Percentiles rank a stretch among this genome's conserved stretches.
Conservation (phyloP, 2,888 invertebrate genomes). For the Caenorhabditis sulstoni region DNA sequence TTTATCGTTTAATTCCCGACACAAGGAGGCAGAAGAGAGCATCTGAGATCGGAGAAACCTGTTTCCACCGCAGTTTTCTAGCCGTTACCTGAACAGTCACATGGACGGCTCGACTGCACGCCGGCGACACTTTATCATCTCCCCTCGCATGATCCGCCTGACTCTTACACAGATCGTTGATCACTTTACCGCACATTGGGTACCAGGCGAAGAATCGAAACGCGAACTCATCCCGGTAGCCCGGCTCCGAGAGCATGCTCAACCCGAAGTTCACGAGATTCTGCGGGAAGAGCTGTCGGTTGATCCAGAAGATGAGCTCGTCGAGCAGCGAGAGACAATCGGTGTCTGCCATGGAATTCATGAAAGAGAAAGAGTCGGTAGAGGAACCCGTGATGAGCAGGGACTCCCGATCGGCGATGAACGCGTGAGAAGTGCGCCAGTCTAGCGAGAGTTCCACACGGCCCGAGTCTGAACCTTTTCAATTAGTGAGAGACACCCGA, state of each 20-base stretch:
- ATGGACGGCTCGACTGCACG: conserved; percentile 70
- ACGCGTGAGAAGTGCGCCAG: conserved; percentile 39
- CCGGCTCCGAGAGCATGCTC: conserved; percentile 66
- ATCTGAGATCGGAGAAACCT: conserved; percentile 58
- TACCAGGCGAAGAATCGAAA: conserved; percentile 69
- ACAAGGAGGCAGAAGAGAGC: conserved; percentile 70
- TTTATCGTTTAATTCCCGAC: conserved; percentile 61
- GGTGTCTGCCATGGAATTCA: conserved; percentile 1
- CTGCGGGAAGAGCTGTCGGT: conserved; percentile 74
- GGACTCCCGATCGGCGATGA: conserved; percentile 27
- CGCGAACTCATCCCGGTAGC: conserved; percentile 65
- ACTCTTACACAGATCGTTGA: conserved; percentile 46
- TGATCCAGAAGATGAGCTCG: conserved; percentile 74
- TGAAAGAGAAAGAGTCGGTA: no score
- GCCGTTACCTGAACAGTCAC: conserved; percentile 71
- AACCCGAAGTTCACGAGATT: conserved; percentile 72
- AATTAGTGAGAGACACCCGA: neutral
- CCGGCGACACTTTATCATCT: conserved; percentile 33
- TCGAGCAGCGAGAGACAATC: conserved; percentile 66
- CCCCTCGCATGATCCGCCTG: conserved; percentile 15
- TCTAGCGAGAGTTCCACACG: conserved; percentile 42
- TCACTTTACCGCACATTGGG: conserved; percentile 58
- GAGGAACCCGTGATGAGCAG: no score
- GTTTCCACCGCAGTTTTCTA: neutral
- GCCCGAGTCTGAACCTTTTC: conserved; percentile 14